Base-by-base conservation (phyloP, 2,888 invertebrate genomes). In the Parnassius mnemosyne region DNA sequence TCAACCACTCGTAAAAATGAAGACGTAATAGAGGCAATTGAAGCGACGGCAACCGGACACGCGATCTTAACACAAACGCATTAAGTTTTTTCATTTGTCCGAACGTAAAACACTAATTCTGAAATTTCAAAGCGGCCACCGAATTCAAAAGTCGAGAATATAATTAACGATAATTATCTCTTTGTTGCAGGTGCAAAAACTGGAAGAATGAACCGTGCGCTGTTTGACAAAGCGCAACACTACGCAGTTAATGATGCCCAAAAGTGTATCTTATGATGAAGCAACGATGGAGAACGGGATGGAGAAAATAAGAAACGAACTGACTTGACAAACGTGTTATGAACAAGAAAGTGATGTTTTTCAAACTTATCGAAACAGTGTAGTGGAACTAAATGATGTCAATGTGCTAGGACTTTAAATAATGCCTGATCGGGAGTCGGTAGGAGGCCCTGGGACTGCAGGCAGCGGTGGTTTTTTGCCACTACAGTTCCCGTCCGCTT, bases 381-480 rank as follows among this genome's bases (percentile, higher is more conserved):
- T 67, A 62, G 77, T 72, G 68, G 71, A 72, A 80, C 75, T 80
- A 69, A 69, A 72, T 71, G 72, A 83, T 83, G 84, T 73, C 71
- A 74, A 68, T 76, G 78, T 82, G 80, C 65, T 78, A 77, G 81
- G 80, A 83, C 75, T 81, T 72, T 79, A 75, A 84, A 88, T 84
- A 81, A 92, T 92, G 92, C 92, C 92, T 83, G 92, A 92, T 84
- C 85, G 92, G 81, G 92, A 92, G 80, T 84, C 89, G 75, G 89
- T 89, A 68, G 93, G 92, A 63, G 92, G 92, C 68, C 90, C 92
- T 65, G 93, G 92, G 76, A 92, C 89, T 76, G 86, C 92, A 72
- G 92, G 92, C 68, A 81, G 93, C 81, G 81, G 92, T 84, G 80
- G 93, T 82, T 93, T 93, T 83, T 81, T 93, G 85, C 92, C 92